Base-by-base conservation (phyloP, 2,113 vertebrate species). In the Eulemur macaco region DNA sequence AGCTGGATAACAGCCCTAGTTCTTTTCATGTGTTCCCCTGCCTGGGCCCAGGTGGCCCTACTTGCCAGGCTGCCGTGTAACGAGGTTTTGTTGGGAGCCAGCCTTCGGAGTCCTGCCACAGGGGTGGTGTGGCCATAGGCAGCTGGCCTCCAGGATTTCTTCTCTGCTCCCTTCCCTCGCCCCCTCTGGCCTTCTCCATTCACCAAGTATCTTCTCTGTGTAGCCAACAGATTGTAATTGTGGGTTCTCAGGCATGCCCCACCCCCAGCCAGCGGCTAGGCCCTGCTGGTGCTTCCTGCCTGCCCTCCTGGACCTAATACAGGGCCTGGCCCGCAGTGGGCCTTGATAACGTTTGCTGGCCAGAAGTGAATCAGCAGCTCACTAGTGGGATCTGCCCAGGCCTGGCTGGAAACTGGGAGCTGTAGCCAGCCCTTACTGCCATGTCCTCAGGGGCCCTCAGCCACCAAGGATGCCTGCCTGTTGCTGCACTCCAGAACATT, bases 381-480 rank as follows among this genome's bases (percentile, higher is more conserved):
- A 21, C 52, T 37, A 42, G 58, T 1, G 45, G 66, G 69, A 63
- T 21, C 71, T 83, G 60, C 68, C 37, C 74, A 76, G 54, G 29
- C 34, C 73, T 86, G 86, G 45, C 42, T 52, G 42, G 54, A 73
- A 78, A 54, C 88, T 63, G 63, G 76, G 58, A 92, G 50, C 23
- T 34, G 34, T 56, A 64, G 76, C 74, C 71, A 95, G 81, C 2
- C 7, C 50, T 50, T 23, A 23, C 23, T 85, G 52, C 85, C 45
- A 15, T 87, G 80, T 81, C 78, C 94, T 97, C 84, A 87, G 66
- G 88, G 45, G 60, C 64, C 74, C 58, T 90, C 31, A 8, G 64
- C 25, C 80, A 68, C 69, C 0, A 56, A 87, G 83, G 39, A 27
- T 86, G 63, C 39, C 50, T 74, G 52, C 73, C 23, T 64, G 81